Conservation (phyloP, 2,797 vertebrate genomes). For the Amblyraja radiata region DNA sequence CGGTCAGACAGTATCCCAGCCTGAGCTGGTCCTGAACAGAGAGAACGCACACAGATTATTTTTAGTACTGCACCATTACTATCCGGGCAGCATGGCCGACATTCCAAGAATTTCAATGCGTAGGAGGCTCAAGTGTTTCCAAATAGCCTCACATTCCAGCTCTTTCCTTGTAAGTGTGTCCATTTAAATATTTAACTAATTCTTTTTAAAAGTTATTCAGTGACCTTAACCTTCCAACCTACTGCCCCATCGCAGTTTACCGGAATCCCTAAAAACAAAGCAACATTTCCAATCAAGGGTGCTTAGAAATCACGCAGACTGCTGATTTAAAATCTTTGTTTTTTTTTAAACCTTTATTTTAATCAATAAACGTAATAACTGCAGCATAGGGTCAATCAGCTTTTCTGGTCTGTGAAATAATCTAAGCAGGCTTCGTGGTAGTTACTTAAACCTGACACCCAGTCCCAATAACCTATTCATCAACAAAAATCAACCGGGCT, state of each 20-base stretch:
- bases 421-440: too few relatives aligned
- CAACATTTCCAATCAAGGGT: not conserved
- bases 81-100: not conserved
- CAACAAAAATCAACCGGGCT: too few relatives aligned
- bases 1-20: slow-evolving; percentile 86
- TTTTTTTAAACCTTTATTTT: not conserved
- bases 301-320: not conserved
- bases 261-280: not conserved
- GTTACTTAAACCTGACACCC: too few relatives aligned
- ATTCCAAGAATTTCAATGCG: not conserved
- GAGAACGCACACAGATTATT: not conserved
- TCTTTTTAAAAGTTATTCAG: not conserved
- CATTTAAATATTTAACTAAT: not conserved
- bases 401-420: not conserved
- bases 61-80: not conserved
- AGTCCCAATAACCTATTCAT: too few relatives aligned
- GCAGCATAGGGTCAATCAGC: not conserved
- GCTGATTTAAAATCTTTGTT: not conserved
- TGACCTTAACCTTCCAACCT: not conserved
- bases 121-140: not conserved
- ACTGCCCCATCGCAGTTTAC: not conserved
- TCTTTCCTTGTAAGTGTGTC: not conserved
- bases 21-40: slow-evolving; percentile 74
- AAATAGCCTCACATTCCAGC: not conserved
- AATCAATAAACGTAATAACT: not conserved